Evolutionary conservation across 2,888 invertebrate genomes (phyloP).

Genomic region (Ectemnius continuus): DNA sequence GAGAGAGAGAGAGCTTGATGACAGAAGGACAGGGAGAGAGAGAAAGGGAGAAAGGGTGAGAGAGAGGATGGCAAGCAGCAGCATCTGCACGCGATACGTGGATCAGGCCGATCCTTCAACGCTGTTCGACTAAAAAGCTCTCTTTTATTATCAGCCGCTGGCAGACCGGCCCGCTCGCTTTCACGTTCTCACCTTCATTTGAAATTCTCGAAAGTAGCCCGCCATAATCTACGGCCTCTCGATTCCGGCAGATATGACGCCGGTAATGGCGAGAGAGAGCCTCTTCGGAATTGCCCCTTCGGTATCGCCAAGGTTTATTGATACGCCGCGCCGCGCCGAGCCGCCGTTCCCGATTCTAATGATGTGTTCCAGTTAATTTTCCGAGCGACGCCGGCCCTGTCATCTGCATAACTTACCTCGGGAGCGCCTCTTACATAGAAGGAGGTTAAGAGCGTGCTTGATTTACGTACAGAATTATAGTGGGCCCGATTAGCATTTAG

Average conservation of each 20-base stretch:
- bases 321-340: constrained; percentile 18
- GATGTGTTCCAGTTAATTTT: constrained; percentile 30
- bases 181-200: constrained; percentile 35
- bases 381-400: constrained; percentile 23
- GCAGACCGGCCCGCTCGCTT: constrained; percentile 24
- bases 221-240: constrained; percentile 36
- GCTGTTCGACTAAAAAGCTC: constrained; percentile 63
- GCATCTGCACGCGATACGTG: constrained; percentile 70
- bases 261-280: constrained; percentile 24
- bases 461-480: constrained; percentile 3
- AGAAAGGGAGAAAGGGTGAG: no score
- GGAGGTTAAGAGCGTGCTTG: neutral
- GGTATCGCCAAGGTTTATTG: constrained; percentile 36
- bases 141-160: constrained; percentile 61
- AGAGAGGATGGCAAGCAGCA: constrained; percentile 40
- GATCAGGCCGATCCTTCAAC: constrained; percentile 68
- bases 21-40: no score
- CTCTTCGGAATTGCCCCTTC: constrained; percentile 41
- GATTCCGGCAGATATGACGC: constrained; percentile 18
- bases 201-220: constrained; percentile 39
- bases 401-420: constrained; percentile 32
- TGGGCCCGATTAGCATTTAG: constrained; percentile 5
- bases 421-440: constrained; percentile 3
- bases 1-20: no score
- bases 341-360: constrained; percentile 32